Conservation (phyloP, 1,140 invertebrate genomes). For the Xylocopa sonorina region DNA sequence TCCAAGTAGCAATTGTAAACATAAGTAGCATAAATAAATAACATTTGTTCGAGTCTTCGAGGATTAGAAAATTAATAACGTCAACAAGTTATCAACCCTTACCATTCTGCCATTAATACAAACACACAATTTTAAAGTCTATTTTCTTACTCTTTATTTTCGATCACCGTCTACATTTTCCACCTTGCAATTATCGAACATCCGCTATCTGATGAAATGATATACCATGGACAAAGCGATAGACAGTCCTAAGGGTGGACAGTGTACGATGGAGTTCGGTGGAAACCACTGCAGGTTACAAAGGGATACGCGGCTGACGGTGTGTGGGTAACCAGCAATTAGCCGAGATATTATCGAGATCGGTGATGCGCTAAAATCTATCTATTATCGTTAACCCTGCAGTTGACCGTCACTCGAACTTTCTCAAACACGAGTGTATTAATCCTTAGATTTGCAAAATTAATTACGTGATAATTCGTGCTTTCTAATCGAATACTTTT, state of each 20-base stretch:
- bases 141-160: too few species aligned
- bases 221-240: neutral
- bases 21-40: too few species aligned
- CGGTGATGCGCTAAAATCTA: slow-evolving; percentile 55
- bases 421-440: too few species aligned
- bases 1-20: too few species aligned
- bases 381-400: slow-evolving; percentile 48
- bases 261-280: neutral
- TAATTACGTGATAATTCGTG: slow-evolving; percentile 10
- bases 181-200: too few species aligned
- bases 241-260: neutral
- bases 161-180: too few species aligned
- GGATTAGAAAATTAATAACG: too few species aligned
- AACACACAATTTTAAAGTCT: too few species aligned
- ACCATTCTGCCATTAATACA: too few species aligned
- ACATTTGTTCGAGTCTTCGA: too few species aligned
- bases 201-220: neutral
- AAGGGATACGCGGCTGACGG: slow-evolving; percentile 25
- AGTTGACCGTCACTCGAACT: neutral
- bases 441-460: slow-evolving; percentile 4
- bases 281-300: slow-evolving; percentile 14
- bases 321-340: slow-evolving; percentile 59
- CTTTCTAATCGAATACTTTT: slow-evolving; percentile 2
- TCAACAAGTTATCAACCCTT: too few species aligned
- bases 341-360: slow-evolving; percentile 63